Conservation (phyloP, 2,797 vertebrate genomes). For the Peromyscus eremicus region DNA sequence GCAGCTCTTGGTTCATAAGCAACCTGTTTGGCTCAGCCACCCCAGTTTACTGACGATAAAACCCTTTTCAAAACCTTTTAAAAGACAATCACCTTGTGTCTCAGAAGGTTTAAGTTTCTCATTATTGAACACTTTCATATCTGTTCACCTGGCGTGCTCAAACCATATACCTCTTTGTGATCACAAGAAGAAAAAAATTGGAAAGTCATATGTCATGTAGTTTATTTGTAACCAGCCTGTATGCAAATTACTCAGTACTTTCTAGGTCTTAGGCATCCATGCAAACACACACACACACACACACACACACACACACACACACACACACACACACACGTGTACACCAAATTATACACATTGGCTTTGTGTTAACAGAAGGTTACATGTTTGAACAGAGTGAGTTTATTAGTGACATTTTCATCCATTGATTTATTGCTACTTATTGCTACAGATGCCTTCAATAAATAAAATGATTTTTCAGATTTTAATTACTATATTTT, state of each 20-base stretch:
- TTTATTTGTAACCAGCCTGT: not conserved
- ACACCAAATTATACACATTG: not conserved
- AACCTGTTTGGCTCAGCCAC: conserved; percentile 6
- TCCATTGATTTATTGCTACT: not conserved
- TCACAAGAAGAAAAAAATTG: not conserved
- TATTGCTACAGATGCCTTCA: not conserved
- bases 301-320: no score
- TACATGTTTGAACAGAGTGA: not conserved
- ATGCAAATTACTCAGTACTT: not conserved
- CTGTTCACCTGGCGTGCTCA: not conserved
- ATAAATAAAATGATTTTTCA: conserved; percentile 27
- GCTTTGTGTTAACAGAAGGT: not conserved
- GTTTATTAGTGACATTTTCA: not conserved
- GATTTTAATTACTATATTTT: not conserved
- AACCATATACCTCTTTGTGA: not conserved
- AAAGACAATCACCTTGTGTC: not conserved
- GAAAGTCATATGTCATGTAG: not conserved
- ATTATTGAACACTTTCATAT: not conserved
- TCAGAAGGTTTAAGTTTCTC: not conserved
- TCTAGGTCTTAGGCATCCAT: not conserved
- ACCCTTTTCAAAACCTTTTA: conserved; percentile 29
- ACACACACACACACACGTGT: not conserved
- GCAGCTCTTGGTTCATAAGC: not conserved
- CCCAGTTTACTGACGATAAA: conserved; percentile 4
- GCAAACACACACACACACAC: not conserved